Conservation (phyloP, 2,113 vertebrate genomes). For the Danionella cerebrum region DNA sequence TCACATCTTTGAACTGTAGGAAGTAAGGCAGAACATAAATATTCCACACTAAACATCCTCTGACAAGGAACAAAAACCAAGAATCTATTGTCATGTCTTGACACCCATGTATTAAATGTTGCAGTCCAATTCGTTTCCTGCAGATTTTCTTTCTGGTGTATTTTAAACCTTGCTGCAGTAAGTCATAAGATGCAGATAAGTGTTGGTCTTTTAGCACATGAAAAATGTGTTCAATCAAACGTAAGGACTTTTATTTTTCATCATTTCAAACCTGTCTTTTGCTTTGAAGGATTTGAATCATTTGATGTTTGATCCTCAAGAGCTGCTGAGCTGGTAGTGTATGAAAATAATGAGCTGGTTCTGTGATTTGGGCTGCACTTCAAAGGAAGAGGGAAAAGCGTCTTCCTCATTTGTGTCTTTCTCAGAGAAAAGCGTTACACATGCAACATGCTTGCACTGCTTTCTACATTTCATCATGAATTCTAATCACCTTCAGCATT, state of each 20-base stretch:
- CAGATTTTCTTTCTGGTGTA: background rate
- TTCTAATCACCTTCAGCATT: background rate
- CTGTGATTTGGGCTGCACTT: constrained; percentile 27
- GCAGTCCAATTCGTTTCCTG: too few species aligned
- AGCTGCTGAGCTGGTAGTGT: constrained; percentile 14
- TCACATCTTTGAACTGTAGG: too few species aligned
- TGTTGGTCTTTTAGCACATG: background rate
- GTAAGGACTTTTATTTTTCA: background rate
- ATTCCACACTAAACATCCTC: too few species aligned
- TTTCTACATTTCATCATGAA: background rate
- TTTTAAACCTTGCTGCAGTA: background rate
- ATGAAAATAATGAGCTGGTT: constrained; percentile 22
- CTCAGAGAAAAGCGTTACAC: constrained; percentile 21
- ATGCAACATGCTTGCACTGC: background rate
- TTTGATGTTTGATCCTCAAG: background rate
- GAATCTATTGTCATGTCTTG: too few species aligned
- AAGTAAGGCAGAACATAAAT: too few species aligned
- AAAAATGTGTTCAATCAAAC: background rate
- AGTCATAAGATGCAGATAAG: background rate
- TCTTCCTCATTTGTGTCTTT: constrained; percentile 13
- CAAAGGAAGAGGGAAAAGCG: constrained; percentile 14
- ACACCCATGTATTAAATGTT: too few species aligned
- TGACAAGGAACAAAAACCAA: too few species aligned
- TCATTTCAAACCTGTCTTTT: background rate
- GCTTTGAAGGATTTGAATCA: constrained; percentile 19